Evolutionary conservation across 2,797 vertebrate species (phyloP).

Genomic region (Micrastur ruficollis): DNA sequence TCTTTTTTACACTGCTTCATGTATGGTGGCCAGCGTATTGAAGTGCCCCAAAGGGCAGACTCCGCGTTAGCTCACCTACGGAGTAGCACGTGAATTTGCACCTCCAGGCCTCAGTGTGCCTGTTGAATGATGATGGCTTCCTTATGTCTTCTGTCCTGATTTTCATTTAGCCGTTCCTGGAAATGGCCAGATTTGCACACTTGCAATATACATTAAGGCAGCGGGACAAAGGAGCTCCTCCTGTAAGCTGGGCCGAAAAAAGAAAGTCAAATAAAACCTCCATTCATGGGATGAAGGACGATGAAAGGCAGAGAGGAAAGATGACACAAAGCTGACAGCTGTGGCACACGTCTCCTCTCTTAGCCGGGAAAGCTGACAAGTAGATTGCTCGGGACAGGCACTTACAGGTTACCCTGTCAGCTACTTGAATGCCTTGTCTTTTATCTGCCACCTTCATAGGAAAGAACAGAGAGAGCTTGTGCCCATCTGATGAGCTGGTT

Average conservation of each 20-base stretch:
- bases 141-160: not conserved
- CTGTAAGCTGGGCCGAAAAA: slow-evolving; percentile 48
- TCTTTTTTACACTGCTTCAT: not conserved
- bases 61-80: not conserved
- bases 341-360: slow-evolving; percentile 69
- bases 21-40: not conserved
- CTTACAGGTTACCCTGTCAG: slow-evolving; percentile 73
- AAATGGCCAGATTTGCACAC: not conserved
- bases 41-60: not conserved
- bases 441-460: slow-evolving; percentile 74
- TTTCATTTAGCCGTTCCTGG: not conserved
- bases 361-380: slow-evolving; percentile 73
- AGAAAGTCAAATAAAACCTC: slow-evolving; percentile 68
- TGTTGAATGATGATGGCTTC: not conserved
- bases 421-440: slow-evolving; percentile 75
- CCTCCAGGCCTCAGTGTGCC: not conserved
- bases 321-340: slow-evolving; percentile 73
- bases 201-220: not conserved
- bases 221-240: slow-evolving; percentile 9
- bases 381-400: slow-evolving; percentile 71
- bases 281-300: slow-evolving; percentile 72
- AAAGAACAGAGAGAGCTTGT: slow-evolving; percentile 64
- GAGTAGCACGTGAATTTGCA: not conserved
- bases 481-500: slow-evolving; percentile 65
- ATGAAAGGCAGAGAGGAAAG: slow-evolving; percentile 71